Conservation (phyloP, 1,140 invertebrate genomes). For the Hypsibius dujardini region DNA sequence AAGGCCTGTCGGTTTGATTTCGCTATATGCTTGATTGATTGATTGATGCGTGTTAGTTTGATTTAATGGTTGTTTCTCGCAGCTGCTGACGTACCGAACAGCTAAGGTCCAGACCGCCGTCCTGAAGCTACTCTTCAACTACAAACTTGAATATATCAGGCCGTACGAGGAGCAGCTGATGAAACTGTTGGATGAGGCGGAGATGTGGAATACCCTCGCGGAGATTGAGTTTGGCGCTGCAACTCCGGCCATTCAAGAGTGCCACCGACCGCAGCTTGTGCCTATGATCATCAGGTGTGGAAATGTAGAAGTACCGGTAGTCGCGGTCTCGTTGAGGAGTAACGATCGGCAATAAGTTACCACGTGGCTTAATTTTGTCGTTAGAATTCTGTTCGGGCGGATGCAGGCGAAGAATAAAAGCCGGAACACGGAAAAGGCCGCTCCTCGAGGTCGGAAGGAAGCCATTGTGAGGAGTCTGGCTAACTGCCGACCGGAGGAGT, state of each 20-base stretch:
- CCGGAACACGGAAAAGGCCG: conserved; percentile 18
- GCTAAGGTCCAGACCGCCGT: conserved; percentile 59
- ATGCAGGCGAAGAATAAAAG: conserved; percentile 20
- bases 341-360: neutral
- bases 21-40: too few relatives aligned
- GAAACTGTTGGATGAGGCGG: conserved; percentile 62
- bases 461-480: conserved; percentile 57
- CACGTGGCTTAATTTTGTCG: conserved; percentile 19
- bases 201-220: conserved; percentile 1
- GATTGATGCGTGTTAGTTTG: too few relatives aligned
- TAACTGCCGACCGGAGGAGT: conserved; percentile 55
- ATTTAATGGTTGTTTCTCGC: neutral
- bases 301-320: conserved; percentile 22
- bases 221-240: conserved; percentile 14
- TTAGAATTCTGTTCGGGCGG: conserved; percentile 19
- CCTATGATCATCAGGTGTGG: conserved; percentile 55
- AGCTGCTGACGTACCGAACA: conserved; percentile 59
- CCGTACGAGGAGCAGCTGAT: conserved; percentile 58
- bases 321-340: neutral
- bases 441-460: conserved; percentile 36
- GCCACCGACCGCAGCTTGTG: conserved; percentile 55
- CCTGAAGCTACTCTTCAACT: conserved; percentile 62
- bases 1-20: too few relatives aligned
- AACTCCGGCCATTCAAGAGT: conserved; percentile 36
- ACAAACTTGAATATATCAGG: conserved; percentile 53